phyloP scores from a whole-genome alignment of 2,113 vertebrate species.

The Halichoeres trimaculatus region DNA sequence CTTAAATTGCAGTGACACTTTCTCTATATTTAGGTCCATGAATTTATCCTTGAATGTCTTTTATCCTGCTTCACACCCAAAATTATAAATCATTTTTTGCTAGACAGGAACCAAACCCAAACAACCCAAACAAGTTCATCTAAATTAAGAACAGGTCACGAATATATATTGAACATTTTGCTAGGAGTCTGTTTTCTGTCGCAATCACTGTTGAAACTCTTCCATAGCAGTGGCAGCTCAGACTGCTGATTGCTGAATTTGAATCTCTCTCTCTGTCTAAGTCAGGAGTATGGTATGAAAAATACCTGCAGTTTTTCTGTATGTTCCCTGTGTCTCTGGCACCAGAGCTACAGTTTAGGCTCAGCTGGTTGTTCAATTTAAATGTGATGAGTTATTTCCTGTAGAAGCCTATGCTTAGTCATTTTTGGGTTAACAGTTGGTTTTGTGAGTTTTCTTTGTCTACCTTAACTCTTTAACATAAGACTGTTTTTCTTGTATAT shows the following conservation, averaged over 20 bases:
- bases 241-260: neutral
- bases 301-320: too few relatives aligned
- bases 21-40: conserved; percentile 16
- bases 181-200: neutral
- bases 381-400: neutral
- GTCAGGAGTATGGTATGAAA: neutral
- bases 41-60: neutral
- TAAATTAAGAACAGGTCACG: neutral
- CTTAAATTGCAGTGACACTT: conserved; percentile 4
- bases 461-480: too few relatives aligned
- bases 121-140: neutral
- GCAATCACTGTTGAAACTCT: neutral
- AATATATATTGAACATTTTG: neutral
- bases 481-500: too few relatives aligned
- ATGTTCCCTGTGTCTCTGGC: neutral
- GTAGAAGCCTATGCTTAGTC: too few relatives aligned
- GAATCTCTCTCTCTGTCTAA: neutral
- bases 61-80: neutral
- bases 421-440: too few relatives aligned
- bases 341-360: neutral
- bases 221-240: neutral
- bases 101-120: neutral
- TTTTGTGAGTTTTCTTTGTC: too few relatives aligned
- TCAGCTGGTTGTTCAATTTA: neutral
- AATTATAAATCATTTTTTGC: neutral